Evolutionary conservation across 2,113 vertebrate genomes (phyloP).

Genomic region (Channa maculata): DNA sequence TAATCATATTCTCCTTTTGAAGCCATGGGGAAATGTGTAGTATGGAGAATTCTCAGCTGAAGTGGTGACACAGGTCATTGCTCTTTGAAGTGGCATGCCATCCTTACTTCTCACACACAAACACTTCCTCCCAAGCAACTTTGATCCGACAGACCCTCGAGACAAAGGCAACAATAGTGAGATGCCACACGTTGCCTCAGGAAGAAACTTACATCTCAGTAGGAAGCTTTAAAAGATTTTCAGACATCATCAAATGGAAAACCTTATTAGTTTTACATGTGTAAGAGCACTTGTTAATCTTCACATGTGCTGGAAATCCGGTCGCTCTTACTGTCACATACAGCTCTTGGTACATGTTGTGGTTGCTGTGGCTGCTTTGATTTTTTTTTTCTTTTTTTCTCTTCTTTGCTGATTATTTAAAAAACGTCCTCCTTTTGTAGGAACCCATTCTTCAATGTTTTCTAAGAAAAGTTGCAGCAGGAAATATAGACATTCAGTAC

Average conservation of each 20-base stretch:
- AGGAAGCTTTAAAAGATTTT: not conserved
- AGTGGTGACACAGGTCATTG: not conserved
- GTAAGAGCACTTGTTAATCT: not conserved
- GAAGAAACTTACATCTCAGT: not conserved
- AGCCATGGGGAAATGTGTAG: not conserved
- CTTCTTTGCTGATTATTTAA: constrained; percentile 3
- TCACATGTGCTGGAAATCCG: constrained; percentile 44
- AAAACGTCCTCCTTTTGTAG: not conserved
- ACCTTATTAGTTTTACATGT: not conserved
- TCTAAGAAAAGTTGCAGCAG: constrained; percentile 1
- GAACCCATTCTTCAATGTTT: constrained; percentile 1
- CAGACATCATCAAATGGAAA: constrained; percentile 41
- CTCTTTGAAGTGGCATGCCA: constrained; percentile 58
- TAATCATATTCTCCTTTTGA: not conserved
- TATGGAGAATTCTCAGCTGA: constrained; percentile 36
- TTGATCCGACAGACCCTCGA: not conserved
- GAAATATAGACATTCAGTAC: not conserved
- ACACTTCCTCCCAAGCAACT: constrained; percentile 4
- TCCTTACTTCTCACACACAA: constrained; percentile 15
- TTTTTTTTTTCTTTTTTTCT: not conserved
- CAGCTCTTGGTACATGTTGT: not conserved
- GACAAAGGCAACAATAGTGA: not conserved
- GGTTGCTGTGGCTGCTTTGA: constrained; percentile 36
- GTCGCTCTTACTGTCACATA: constrained; percentile 27
- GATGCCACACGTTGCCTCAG: not conserved